Conservation (phyloP, 2,888 invertebrate species). For the Calameuta filiformis region DNA sequence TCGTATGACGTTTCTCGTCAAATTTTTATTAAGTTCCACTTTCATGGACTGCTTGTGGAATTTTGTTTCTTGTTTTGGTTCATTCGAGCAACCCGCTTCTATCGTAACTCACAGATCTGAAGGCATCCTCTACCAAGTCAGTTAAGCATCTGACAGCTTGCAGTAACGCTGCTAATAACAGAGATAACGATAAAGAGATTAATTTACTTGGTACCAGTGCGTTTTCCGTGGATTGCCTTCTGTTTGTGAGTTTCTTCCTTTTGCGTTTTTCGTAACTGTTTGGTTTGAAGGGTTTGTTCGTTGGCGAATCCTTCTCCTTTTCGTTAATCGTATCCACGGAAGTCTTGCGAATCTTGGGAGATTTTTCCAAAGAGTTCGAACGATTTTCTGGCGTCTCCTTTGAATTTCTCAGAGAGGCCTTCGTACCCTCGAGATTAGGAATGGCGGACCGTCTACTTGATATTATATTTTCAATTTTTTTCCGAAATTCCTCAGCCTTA, state of each 20-base stretch:
- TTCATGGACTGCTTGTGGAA: too few relatives aligned
- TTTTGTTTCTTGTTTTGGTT: not conserved
- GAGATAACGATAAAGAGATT: slow-evolving; percentile 72
- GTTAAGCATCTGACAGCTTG: slow-evolving; percentile 75
- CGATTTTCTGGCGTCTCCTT: not conserved
- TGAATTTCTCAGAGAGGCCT: slow-evolving; percentile 14
- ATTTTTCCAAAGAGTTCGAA: slow-evolving; percentile 7
- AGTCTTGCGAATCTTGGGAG: slow-evolving; percentile 11
- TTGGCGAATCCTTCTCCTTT: slow-evolving; percentile 22
- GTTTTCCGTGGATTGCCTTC: slow-evolving; percentile 34
- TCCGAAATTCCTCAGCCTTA: slow-evolving; percentile 43
- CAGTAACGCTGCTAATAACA: slow-evolving; percentile 72
- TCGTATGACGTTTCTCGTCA: too few relatives aligned
- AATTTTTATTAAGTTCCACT: too few relatives aligned
- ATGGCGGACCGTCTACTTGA: slow-evolving; percentile 32
- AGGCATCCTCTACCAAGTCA: slow-evolving; percentile 71
- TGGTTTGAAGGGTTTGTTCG: slow-evolving; percentile 19
- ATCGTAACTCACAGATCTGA: slow-evolving; percentile 54
- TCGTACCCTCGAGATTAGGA: slow-evolving; percentile 20
- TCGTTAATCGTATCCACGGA: slow-evolving; percentile 19
- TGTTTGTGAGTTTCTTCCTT: slow-evolving; percentile 41
- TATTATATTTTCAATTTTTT: slow-evolving; percentile 40
- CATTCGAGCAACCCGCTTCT: slow-evolving; percentile 39
- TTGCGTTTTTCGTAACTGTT: slow-evolving; percentile 42
- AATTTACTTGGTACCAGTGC: slow-evolving; percentile 66